A percentile compares a stretch with the other conserved stretches of the same genome.
phyloP scores from a whole-genome alignment of 2,888 invertebrate species.

The Drosophila yooni region DNA sequence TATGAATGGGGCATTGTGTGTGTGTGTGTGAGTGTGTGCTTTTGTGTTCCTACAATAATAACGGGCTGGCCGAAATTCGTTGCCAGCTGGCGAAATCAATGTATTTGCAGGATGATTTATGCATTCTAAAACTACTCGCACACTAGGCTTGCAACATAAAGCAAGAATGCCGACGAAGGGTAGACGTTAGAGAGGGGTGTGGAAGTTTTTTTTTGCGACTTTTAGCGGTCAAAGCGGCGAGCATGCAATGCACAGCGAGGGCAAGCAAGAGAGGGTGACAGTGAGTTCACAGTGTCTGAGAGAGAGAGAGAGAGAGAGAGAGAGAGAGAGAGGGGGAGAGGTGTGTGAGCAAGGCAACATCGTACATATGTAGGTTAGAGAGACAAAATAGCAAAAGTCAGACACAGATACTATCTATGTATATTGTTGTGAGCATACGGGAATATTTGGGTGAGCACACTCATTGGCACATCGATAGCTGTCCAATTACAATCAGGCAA shows the following conservation, averaged over 20 bases:
- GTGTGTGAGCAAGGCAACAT: conserved; percentile 33
- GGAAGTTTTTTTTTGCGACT: background rate
- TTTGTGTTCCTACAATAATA: conserved; percentile 17
- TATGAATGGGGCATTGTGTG: background rate
- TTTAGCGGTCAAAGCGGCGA: background rate
- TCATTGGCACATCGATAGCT: conserved; percentile 19
- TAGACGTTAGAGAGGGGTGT: background rate
- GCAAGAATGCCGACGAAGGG: conserved; percentile 3
- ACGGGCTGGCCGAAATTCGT: conserved; percentile 28
- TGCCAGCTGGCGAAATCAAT: conserved; percentile 30
- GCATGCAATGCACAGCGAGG: conserved; percentile 29
- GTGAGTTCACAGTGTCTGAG: conserved; percentile 13
- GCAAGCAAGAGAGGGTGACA: conserved; percentile 11
- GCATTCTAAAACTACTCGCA: conserved; percentile 16
- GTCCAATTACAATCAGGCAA: conserved; percentile 42
- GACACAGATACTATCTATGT: background rate
- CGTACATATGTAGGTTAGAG: conserved; percentile 8
- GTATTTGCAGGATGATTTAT: conserved; percentile 26
- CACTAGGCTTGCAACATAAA: conserved; percentile 17
- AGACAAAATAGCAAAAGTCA: conserved; percentile 12
- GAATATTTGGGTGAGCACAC: background rate
- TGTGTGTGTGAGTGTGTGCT: background rate
- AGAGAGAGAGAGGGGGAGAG: background rate
- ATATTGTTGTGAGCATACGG: conserved; percentile 1
- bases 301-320: background rate